phyloP scores from a whole-genome alignment of 1,140 invertebrate species.

The Psix sp. region DNA sequence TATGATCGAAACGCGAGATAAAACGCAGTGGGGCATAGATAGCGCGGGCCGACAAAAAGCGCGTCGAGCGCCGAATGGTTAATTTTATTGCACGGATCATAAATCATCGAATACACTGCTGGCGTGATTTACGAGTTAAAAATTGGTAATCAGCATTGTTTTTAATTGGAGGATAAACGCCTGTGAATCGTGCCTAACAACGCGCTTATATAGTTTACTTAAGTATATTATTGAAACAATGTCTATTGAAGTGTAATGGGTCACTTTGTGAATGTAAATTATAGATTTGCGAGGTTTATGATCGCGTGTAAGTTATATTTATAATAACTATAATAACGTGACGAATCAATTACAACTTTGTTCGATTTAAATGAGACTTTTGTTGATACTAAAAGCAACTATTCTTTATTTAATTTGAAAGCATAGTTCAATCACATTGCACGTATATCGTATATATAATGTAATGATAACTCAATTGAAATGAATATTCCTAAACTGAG shows the following conservation, averaged over 20 bases:
- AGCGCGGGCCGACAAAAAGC: constrained; percentile 14
- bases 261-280: too few relatives aligned
- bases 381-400: constrained; percentile 5
- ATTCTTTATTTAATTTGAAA: too few relatives aligned
- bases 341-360: constrained; percentile 35
- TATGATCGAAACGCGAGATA: constrained; percentile 40
- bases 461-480: not conserved
- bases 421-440: too few relatives aligned
- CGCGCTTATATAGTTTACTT: not conserved
- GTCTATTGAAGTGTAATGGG: too few relatives aligned
- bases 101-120: constrained; percentile 32
- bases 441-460: not conserved
- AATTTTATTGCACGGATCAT: constrained; percentile 43
- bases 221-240: too few relatives aligned
- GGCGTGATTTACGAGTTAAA: constrained; percentile 30
- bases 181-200: constrained; percentile 10
- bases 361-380: constrained; percentile 29
- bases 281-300: too few relatives aligned
- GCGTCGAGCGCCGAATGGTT: constrained; percentile 6
- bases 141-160: constrained; percentile 34
- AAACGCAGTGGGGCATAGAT: constrained; percentile 9
- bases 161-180: constrained; percentile 29
- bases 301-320: constrained; percentile 1
- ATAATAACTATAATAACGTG: constrained; percentile 27
- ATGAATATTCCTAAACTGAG: too few relatives aligned